phyloP scores from a whole-genome alignment of 2,888 invertebrate species.

The Quadroppia sp. region DNA sequence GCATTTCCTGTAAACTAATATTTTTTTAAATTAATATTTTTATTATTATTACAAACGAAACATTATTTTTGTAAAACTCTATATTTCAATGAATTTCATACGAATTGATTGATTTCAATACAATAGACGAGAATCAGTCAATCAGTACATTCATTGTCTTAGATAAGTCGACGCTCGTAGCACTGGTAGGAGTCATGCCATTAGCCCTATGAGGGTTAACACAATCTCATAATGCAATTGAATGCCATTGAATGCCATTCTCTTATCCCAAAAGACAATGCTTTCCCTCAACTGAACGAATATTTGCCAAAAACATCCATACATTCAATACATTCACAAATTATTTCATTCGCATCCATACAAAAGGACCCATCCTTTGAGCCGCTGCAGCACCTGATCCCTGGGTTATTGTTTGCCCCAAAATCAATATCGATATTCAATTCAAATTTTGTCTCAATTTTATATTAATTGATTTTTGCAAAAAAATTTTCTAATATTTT shows the following conservation, averaged over 20 bases:
- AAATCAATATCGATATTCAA: not conserved
- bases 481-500: no score
- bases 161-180: constrained; percentile 1
- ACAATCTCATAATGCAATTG: constrained; percentile 6
- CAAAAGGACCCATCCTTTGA: constrained; percentile 8
- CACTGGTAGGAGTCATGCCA: not conserved
- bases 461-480: no score
- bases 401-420: not conserved
- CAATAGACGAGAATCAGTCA: not conserved
- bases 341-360: constrained; percentile 10
- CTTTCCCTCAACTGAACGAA: not conserved
- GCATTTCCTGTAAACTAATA: not conserved
- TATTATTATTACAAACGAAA: no score
- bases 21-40: no score
- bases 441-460: no score
- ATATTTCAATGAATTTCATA: not conserved
- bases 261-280: constrained; percentile 4
- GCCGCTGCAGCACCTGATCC: constrained; percentile 20
- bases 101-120: constrained; percentile 1
- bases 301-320: not conserved
- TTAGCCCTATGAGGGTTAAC: not conserved
- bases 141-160: not conserved
- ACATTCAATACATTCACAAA: not conserved
- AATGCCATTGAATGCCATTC: not conserved
- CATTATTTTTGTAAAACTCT: not conserved